Evolutionary conservation across 2,797 vertebrate genomes (phyloP), one percentile per base, ranked within the genome.

Genomic region (Gymnodraco acuticeps): DNA sequence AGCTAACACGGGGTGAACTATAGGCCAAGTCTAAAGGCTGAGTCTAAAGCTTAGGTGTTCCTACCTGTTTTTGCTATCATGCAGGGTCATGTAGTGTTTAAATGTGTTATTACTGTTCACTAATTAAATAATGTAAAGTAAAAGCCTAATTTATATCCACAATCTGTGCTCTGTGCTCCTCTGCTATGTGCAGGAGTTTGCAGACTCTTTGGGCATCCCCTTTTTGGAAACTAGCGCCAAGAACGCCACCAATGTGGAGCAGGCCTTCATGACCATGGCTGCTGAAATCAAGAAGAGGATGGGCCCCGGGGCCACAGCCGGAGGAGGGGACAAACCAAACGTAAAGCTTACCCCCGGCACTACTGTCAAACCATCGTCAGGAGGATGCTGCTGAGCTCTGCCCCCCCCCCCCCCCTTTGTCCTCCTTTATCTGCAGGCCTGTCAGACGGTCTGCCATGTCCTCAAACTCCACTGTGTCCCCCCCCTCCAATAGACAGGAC

Each of bases 181-280:
- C 12, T 58, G 42, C 4, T n/a, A 20, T 50, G 31, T 51, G 33
- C 86, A 97, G 96, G 96, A 96, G 88, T 96, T 96, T 56, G 95
- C 96, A 0, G 96, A 96, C 78, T 96, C 96, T 19, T 86, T 96
- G 83, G 94, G 95, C 41, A 96, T 96, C 90, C 96, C 96, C 71
- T 97, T 96, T 90, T 87, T 97, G 90, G 96, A 97, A 92, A 96
- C 96, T 0, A 96, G 96, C 50, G 96, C 96, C 79, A 96, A 97
- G 91, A 97, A 97, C 0, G 95, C 96, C 77, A 97, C 96, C 77
- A 97, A 96, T 3, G 96, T 97, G 13, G 96, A 97, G 89, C 96
- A 97, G 90, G 95, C 96, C 0, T 97, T 96, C 93, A 96, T 97
- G 96, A 97, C 96, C 58, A 96, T 97, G 96, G 96, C 96, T 0